Evolutionary conservation across 2,888 invertebrate species (phyloP).

Genomic region (Theretra japonica): DNA sequence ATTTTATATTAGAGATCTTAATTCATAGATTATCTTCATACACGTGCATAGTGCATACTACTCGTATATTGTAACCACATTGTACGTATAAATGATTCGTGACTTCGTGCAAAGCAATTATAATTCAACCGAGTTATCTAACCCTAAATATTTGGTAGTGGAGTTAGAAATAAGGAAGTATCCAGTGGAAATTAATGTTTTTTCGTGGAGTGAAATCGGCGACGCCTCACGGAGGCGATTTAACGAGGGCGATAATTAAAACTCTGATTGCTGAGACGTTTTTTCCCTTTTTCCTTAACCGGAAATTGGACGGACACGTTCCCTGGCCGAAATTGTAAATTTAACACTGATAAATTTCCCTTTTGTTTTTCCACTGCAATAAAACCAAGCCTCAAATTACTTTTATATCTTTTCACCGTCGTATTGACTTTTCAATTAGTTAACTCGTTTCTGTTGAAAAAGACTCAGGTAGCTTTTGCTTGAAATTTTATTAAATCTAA

Average conservation of each 20-base stretch:
- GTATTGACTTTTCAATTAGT: neutral
- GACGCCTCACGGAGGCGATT: constrained; percentile 38
- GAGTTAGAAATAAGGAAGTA: constrained; percentile 9
- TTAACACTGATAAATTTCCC: constrained; percentile 25
- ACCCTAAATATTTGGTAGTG: neutral
- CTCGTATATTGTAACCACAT: no score
- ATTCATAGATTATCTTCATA: no score
- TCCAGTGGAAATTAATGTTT: constrained; percentile 16
- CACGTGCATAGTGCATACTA: no score
- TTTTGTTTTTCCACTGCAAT: constrained; percentile 33
- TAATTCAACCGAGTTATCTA: neutral
- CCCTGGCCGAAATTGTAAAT: constrained; percentile 32
- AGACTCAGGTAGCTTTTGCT: neutral
- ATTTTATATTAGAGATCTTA: no score
- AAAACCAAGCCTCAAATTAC: constrained; percentile 3
- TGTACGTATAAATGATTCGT: no score
- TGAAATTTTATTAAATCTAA: neutral
- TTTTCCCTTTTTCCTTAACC: constrained; percentile 46
- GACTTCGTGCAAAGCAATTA: no score
- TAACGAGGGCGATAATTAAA: constrained; percentile 57
- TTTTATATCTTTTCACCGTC: neutral
- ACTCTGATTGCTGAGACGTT: constrained; percentile 49
- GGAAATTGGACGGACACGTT: constrained; percentile 48
- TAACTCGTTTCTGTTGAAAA: neutral
- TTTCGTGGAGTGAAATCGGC: constrained; percentile 13